phyloP scores from a whole-genome alignment of 2,113 vertebrate species.

The Pygathrix nemaeus region DNA sequence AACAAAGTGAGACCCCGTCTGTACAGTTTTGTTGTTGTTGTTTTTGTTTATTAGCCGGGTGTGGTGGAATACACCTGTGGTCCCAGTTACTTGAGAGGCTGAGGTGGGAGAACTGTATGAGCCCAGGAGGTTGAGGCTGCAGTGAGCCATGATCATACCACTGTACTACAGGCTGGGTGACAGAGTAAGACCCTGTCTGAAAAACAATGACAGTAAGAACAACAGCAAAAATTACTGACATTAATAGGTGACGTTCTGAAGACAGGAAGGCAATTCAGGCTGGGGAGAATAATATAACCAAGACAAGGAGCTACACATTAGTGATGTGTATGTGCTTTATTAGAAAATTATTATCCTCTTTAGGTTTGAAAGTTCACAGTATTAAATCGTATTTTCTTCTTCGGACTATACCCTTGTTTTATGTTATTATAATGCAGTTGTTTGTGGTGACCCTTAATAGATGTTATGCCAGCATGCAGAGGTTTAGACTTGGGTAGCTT shows the following conservation, averaged over 20 bases:
- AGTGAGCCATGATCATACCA: no score
- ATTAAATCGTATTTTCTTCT: neutral
- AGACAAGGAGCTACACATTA: neutral
- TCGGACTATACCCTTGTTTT: neutral
- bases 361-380: neutral
- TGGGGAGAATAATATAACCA: neutral
- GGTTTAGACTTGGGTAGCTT: neutral
- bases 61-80: no score
- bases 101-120: no score
- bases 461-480: neutral
- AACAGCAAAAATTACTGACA: neutral
- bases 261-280: neutral
- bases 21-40: no score
- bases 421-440: neutral
- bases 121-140: no score
- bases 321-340: neutral
- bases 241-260: neutral
- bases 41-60: no score
- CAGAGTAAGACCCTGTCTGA: no score
- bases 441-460: neutral
- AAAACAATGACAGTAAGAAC: no score
- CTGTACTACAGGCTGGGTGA: no score
- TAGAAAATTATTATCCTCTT: neutral
- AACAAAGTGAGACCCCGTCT: no score
- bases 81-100: no score